Conservation (phyloP, 2,113 vertebrate species). For the Myotis brandtii region DNA sequence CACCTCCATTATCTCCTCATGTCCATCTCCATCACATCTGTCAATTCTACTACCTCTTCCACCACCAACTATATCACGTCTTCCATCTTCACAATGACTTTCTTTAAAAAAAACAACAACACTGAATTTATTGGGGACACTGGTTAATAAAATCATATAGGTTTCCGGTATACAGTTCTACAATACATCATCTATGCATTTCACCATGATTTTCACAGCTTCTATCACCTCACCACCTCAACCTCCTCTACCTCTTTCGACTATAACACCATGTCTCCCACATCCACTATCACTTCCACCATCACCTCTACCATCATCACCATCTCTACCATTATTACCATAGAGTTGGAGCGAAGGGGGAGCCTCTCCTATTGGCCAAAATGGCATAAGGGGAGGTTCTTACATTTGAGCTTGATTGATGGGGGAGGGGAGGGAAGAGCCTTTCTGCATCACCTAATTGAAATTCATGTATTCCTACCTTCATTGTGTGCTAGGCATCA, state of each 20-base stretch:
- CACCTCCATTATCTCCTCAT: not conserved
- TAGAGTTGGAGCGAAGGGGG: not conserved
- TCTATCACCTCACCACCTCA: not conserved
- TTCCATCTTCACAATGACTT: not conserved
- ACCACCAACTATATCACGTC: not conserved
- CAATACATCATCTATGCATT: not conserved
- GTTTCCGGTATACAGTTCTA: not conserved
- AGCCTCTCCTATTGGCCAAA: not conserved
- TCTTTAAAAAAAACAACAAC: not conserved
- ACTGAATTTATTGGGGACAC: not conserved
- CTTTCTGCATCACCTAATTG: not conserved
- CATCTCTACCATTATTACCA: not conserved
- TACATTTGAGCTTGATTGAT: not conserved
- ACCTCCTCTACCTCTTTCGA: not conserved
- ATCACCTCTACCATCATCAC: not conserved
- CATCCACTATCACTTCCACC: too few relatives aligned
- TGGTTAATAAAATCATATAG: not conserved
- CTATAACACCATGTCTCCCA: fast-evolving
- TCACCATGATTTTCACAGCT: not conserved
- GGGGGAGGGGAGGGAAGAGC: not conserved
- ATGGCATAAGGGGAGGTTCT: not conserved
- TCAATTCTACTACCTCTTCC: not conserved
- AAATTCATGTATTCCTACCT: not conserved
- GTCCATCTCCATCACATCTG: not conserved
- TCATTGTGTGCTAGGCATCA: not conserved